Conservation (phyloP, 2,797 vertebrate genomes). For the Sebastes ruberrimus region DNA sequence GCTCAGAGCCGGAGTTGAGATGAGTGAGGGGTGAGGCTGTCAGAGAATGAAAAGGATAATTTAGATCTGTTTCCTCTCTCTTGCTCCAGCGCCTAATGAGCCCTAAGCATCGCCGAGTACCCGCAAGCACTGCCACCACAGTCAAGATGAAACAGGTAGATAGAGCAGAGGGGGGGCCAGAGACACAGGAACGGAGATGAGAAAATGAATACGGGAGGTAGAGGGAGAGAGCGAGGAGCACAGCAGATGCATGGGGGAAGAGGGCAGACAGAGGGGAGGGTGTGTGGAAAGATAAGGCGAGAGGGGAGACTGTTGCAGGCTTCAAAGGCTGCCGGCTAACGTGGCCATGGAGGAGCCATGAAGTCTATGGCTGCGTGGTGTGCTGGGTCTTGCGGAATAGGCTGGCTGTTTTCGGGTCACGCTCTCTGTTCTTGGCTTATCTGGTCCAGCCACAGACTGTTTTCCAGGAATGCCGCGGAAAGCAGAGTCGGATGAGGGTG, state of each 20-base stretch:
- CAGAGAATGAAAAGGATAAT: constrained; percentile 78
- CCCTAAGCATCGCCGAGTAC: constrained; percentile 76
- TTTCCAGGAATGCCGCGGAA: constrained; percentile 71
- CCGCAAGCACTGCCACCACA: constrained; percentile 64
- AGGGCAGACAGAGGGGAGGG: constrained; percentile 51
- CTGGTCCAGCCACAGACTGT: constrained; percentile 74
- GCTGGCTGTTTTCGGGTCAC: constrained; percentile 67
- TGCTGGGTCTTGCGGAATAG: constrained; percentile 59
- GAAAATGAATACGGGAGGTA: constrained; percentile 41
- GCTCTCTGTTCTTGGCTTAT: constrained; percentile 77
- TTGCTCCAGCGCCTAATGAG: constrained; percentile 75
- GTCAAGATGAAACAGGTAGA: constrained; percentile 78
- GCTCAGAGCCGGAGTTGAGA: constrained; percentile 61
- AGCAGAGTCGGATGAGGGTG: constrained; percentile 45
- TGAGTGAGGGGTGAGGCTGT: constrained; percentile 73
- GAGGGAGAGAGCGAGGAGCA: constrained; percentile 41
- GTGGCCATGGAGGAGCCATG: constrained; percentile 68
- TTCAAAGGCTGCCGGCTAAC: constrained; percentile 76
- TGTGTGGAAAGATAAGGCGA: constrained; percentile 71
- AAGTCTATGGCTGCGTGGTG: constrained; percentile 62
- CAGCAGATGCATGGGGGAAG: constrained; percentile 54
- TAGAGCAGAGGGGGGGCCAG: constrained; percentile 19
- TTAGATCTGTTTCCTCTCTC: constrained; percentile 79
- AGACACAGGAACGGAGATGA: constrained; percentile 51
- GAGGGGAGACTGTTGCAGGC: constrained; percentile 63